These are phyloP conservation scores for Lucilia cuprina DNA, from an alignment of 1,140 invertebrate genomes.

Conservation along the genomic window DNA sequence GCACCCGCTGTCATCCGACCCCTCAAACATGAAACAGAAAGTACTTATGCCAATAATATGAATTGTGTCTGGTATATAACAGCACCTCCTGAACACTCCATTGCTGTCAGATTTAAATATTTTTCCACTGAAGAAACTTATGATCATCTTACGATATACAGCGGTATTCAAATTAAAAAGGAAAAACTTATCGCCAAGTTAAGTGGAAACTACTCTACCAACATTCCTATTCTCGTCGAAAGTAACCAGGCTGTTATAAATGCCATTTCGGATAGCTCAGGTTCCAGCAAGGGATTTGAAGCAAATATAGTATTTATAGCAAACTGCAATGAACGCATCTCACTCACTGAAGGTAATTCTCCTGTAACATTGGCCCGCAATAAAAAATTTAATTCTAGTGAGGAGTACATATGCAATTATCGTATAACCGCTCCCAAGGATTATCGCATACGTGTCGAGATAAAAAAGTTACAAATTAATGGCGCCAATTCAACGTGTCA, in stretches of 20 bases:
- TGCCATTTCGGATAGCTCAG: slow-evolving; percentile 64
- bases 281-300: slow-evolving; percentile 66
- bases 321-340: slow-evolving; percentile 64
- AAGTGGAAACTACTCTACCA: slow-evolving; percentile 70
- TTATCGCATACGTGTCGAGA: slow-evolving; percentile 64
- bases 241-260: slow-evolving; percentile 68
- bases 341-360: slow-evolving; percentile 43
- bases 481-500: neutral
- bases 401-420: slow-evolving; percentile 64
- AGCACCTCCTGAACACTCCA: slow-evolving; percentile 72
- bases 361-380: slow-evolving; percentile 45
- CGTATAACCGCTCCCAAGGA: slow-evolving; percentile 58
- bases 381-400: slow-evolving; percentile 52
- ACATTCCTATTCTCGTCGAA: slow-evolving; percentile 67
- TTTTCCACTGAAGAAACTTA: slow-evolving; percentile 64
- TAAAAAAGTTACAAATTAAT: slow-evolving; percentile 45
- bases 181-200: slow-evolving; percentile 65
- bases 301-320: slow-evolving; percentile 69
- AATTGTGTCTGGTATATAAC: slow-evolving; percentile 79
- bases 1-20: slow-evolving; percentile 62
- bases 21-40: slow-evolving; percentile 35
- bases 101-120: slow-evolving; percentile 71
- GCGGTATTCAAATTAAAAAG: slow-evolving; percentile 63
- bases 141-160: slow-evolving; percentile 70
- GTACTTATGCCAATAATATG: slow-evolving; percentile 63